A percentile compares a stretch with the other conserved stretches of the same genome.
Evolutionary conservation across 2,797 vertebrate species (phyloP).

Genomic region (Enteromius afrohamiltoni): DNA sequence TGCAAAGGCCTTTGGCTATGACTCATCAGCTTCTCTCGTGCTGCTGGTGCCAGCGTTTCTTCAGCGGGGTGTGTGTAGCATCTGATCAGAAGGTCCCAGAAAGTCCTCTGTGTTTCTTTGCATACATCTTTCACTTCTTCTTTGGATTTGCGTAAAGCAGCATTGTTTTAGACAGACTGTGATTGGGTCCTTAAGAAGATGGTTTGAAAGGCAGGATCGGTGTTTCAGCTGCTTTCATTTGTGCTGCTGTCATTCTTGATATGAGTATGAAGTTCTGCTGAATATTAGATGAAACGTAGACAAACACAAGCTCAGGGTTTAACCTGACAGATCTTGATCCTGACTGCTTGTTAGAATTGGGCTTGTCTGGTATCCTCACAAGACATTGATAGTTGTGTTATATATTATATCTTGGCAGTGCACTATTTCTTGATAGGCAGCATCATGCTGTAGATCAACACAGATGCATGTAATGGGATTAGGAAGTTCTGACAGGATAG

Average conservation of each 20-base stretch:
- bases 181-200: neutral
- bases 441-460: neutral
- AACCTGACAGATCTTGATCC: slow-evolving; percentile 2
- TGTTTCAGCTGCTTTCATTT: slow-evolving; percentile 18
- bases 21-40: slow-evolving; percentile 55
- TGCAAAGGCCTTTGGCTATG: slow-evolving; percentile 42
- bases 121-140: neutral
- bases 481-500: too few species aligned
- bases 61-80: slow-evolving; percentile 28
- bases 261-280: neutral
- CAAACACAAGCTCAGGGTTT: neutral
- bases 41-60: slow-evolving; percentile 7
- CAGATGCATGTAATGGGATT: neutral
- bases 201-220: slow-evolving; percentile 12
- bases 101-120: slow-evolving; percentile 32
- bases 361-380: neutral
- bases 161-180: slow-evolving; percentile 1
- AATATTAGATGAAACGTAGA: neutral
- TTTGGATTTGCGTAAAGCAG: neutral
- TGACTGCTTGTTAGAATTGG: slow-evolving; percentile 11
- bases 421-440: neutral
- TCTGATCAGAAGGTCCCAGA: slow-evolving; percentile 28
- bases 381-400: neutral
- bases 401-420: neutral
- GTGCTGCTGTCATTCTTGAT: slow-evolving; percentile 11